Evolutionary conservation across 2,113 vertebrate species (phyloP).

Genomic region (Neofelis nebulosa): DNA sequence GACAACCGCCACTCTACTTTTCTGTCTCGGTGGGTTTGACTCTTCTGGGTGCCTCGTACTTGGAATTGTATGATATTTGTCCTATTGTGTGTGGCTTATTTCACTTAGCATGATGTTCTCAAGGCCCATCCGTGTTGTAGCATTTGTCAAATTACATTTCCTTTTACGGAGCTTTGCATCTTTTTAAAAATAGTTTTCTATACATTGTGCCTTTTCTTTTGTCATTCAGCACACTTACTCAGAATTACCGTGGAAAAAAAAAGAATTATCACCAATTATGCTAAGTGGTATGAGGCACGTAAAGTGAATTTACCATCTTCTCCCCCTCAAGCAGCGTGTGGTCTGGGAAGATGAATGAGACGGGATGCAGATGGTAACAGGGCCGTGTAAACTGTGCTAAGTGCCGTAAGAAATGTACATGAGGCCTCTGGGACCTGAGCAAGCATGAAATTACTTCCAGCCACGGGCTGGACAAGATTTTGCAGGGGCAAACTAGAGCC

Average conservation of each 20-base stretch:
- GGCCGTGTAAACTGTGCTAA: not conserved
- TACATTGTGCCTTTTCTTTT: not conserved
- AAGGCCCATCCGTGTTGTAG: not conserved
- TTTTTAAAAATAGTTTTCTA: not conserved
- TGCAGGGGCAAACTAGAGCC: not conserved
- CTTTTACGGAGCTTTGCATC: not conserved
- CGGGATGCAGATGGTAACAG: not conserved
- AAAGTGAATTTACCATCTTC: not conserved
- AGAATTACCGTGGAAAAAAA: not conserved
- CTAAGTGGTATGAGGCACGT: not conserved
- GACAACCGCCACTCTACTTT: not conserved
- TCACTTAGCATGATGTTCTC: not conserved
- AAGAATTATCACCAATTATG: not conserved
- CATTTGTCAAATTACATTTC: not conserved
- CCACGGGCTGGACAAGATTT: not conserved
- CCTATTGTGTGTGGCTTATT: not conserved
- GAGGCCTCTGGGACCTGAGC: not conserved
- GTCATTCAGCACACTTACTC: not conserved
- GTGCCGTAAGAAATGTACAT: not conserved
- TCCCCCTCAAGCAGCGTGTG: not conserved
- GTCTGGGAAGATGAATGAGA: not conserved
- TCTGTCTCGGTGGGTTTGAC: not conserved
- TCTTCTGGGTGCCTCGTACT: not conserved
- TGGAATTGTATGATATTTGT: not conserved
- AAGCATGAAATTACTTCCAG: slow-evolving; percentile 49